Evolutionary conservation across 2,888 invertebrate species (phyloP).

Genomic region (Apantesis nais): DNA sequence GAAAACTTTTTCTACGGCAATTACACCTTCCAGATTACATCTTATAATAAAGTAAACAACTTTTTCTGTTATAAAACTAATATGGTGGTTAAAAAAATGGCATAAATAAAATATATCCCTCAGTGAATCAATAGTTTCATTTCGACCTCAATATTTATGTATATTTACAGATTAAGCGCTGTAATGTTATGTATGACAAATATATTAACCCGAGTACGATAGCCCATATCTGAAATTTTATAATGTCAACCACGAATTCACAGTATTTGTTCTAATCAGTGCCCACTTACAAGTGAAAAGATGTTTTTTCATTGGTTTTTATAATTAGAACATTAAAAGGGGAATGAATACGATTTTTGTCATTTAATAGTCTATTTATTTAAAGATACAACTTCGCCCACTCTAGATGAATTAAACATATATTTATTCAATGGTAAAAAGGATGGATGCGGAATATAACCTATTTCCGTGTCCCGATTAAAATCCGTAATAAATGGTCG

Average conservation of each 20-base stretch:
- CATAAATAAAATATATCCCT: slow-evolving; percentile 9
- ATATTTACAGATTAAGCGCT: not conserved
- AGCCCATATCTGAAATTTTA: not conserved
- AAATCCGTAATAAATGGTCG: slow-evolving; percentile 73
- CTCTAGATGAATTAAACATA: slow-evolving; percentile 64
- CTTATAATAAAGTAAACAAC: slow-evolving; percentile 66
- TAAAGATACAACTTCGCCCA: slow-evolving; percentile 1
- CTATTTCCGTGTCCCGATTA: slow-evolving; percentile 74
- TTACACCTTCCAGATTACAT: slow-evolving; percentile 65
- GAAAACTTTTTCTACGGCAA: slow-evolving; percentile 72
- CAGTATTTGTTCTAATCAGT: not conserved
- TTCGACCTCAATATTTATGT: not conserved
- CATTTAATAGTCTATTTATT: not conserved
- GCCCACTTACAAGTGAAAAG: not conserved
- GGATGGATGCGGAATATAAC: slow-evolving; percentile 67
- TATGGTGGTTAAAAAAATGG: slow-evolving; percentile 49
- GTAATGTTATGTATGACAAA: not conserved
- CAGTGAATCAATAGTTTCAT: not conserved
- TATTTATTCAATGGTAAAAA: slow-evolving; percentile 56
- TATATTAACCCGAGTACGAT: not conserved
- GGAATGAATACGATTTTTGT: not conserved
- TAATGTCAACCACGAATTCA: not conserved
- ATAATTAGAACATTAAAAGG: too few species aligned
- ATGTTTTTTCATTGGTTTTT: not conserved
- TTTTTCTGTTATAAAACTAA: slow-evolving; percentile 63